A percentile compares a stretch with the other conserved stretches of the same genome.
Evolutionary conservation across 2,888 invertebrate species (phyloP).

Genomic region (Anagyrus pseudococci): DNA sequence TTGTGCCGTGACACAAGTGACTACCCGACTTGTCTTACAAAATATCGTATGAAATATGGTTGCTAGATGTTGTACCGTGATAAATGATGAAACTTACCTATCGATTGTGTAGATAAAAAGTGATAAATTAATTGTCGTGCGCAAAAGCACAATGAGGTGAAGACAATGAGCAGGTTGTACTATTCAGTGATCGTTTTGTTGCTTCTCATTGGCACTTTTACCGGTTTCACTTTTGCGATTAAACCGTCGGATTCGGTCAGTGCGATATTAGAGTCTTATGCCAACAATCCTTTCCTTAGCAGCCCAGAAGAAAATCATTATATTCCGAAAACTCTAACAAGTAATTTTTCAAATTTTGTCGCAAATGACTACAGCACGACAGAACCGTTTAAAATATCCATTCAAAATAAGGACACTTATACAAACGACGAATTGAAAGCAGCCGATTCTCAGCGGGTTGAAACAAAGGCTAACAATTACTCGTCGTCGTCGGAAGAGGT

Average conservation of each 20-base stretch:
- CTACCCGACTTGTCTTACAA: too few species aligned
- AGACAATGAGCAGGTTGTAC: constrained; percentile 15
- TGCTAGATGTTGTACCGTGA: too few species aligned
- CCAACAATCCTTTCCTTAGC: constrained; percentile 2
- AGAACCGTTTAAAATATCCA: too few species aligned
- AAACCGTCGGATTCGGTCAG: constrained; percentile 6
- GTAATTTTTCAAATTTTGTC: too few species aligned
- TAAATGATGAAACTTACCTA: too few species aligned
- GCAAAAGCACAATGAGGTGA: constrained; percentile 32
- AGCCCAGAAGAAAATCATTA: background rate
- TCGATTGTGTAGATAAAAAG: too few species aligned
- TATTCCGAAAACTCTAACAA: too few species aligned
- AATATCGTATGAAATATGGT: too few species aligned
- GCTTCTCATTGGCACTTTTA: background rate
- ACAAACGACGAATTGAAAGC: background rate
- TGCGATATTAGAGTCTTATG: constrained; percentile 21
- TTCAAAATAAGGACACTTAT: background rate
- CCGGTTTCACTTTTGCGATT: background rate
- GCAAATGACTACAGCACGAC: too few species aligned
- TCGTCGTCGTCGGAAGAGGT: constrained; percentile 16
- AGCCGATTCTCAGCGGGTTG: background rate
- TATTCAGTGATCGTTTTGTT: constrained; percentile 13
- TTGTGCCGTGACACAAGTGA: constrained; percentile 3
- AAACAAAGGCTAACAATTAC: constrained; percentile 13
- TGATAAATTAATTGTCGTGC: background rate